Percentiles rank a stretch among this genome's conserved stretches.
Conservation (phyloP, 2,113 vertebrate species). For the Myrmophylax atrothorax region DNA sequence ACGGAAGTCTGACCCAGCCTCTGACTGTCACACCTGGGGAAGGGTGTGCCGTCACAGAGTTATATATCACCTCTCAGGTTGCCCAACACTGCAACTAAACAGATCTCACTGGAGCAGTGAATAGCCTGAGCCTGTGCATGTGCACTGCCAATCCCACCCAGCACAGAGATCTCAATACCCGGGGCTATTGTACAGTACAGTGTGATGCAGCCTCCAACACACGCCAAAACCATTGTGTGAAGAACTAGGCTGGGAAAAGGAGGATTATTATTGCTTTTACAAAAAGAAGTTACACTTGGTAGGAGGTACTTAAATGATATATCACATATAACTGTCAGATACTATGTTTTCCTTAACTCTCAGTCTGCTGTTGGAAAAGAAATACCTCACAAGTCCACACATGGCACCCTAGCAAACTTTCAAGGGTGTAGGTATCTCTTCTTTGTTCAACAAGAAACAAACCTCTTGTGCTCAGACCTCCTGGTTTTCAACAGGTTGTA, state of each 20-base stretch:
- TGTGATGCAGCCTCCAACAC: not conserved
- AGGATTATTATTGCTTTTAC: not conserved
- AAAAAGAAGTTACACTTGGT: not conserved
- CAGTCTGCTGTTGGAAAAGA: not conserved
- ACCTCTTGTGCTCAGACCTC: not conserved
- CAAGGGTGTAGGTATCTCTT: not conserved
- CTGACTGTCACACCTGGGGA: not conserved
- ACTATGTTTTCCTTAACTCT: not conserved
- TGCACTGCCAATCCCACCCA: not conserved
- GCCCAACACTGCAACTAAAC: not conserved
- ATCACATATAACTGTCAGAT: not conserved
- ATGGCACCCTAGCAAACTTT: not conserved
- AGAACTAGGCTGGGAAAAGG: not conserved
- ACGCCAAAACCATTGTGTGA: rapidly evolving
- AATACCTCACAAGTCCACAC: not conserved
- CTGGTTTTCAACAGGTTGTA: not conserved
- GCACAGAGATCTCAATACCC: not conserved
- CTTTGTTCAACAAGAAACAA: not conserved
- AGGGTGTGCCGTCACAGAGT: not conserved
- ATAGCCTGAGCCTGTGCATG: not conserved
- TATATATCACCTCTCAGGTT: not conserved
- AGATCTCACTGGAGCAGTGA: not conserved
- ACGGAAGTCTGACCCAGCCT: conserved; percentile 20
- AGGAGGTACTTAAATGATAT: not conserved
- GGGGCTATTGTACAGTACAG: rapidly evolving